A percentile compares a stretch with the other conserved stretches of the same genome.
Conservation (phyloP, 2,888 invertebrate species). For the Rhyacophila evoluta region DNA sequence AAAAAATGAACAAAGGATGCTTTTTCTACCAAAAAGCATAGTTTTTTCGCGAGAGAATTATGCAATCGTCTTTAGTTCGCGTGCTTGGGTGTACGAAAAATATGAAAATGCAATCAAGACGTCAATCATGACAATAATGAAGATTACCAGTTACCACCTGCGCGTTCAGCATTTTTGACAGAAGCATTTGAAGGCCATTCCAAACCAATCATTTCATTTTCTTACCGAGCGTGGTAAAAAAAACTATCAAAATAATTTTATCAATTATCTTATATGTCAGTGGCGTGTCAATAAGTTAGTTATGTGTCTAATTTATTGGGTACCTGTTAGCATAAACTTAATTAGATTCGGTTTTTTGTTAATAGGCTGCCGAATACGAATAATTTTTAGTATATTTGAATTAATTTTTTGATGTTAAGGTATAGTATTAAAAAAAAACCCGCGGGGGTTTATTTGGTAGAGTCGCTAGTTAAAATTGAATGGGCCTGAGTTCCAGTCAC, state of each 20-base stretch:
- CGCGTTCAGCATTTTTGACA: slow-evolving; percentile 14
- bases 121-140: slow-evolving; percentile 36
- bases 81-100: slow-evolving; percentile 44
- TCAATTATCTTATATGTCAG: slow-evolving; percentile 15
- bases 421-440: no score
- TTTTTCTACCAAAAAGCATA: slow-evolving; percentile 46
- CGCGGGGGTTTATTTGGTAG: no score
- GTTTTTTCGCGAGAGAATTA: slow-evolving; percentile 52
- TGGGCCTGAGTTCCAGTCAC: no score
- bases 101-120: slow-evolving; percentile 42
- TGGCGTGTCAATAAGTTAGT: background rate
- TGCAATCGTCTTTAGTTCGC: slow-evolving; percentile 47
- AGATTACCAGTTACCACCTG: slow-evolving; percentile 24
- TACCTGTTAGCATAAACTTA: no score
- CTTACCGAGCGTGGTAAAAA: slow-evolving; percentile 10
- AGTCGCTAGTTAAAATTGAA: no score
- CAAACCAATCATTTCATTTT: slow-evolving; percentile 22
- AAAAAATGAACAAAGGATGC: slow-evolving; percentile 49
- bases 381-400: no score
- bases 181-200: slow-evolving; percentile 19
- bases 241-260: slow-evolving; percentile 13
- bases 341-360: no score
- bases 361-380: no score
- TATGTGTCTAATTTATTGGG: no score
- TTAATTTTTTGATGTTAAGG: no score